Conservation (phyloP, 2,113 vertebrate species). For the Zosterops lateralis region DNA sequence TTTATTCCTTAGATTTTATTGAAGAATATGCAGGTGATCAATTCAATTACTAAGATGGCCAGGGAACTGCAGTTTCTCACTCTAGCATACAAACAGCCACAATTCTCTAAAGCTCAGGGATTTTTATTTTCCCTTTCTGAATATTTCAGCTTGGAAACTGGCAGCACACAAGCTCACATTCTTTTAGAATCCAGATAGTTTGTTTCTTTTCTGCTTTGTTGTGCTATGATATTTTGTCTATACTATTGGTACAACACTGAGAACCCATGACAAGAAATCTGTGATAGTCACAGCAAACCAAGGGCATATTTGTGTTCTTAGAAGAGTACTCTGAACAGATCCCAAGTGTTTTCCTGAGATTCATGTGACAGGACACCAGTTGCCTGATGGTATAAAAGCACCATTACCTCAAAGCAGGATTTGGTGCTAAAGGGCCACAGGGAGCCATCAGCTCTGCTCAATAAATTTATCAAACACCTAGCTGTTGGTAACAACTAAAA, state of each 20-base stretch:
- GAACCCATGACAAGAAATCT: background rate
- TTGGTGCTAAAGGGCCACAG: background rate
- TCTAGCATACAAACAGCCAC: background rate
- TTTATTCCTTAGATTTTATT: slow-evolving; percentile 17
- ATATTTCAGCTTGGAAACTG: background rate
- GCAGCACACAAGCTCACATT: background rate
- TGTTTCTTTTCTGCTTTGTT: background rate
- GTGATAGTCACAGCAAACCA: background rate
- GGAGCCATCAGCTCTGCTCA: background rate
- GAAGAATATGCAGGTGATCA: slow-evolving; percentile 16
- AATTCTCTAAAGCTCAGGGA: background rate
- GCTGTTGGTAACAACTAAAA: background rate
- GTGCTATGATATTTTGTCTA: background rate
- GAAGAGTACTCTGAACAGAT: background rate
- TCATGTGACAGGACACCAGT: background rate
- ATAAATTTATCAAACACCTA: background rate
- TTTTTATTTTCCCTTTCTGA: slow-evolving; percentile 28
- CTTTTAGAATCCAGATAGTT: background rate
- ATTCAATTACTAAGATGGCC: background rate
- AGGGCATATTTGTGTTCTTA: background rate
- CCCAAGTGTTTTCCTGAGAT: background rate
- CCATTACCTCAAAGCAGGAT: background rate
- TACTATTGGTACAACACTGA: background rate
- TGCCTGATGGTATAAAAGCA: background rate
- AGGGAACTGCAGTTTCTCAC: background rate